Percentiles rank a stretch among this genome's conserved stretches.
These are phyloP conservation scores for Sphaerophoria rueppellii DNA, from an alignment of 2,888 invertebrate genomes.

Conservation along the genomic window DNA sequence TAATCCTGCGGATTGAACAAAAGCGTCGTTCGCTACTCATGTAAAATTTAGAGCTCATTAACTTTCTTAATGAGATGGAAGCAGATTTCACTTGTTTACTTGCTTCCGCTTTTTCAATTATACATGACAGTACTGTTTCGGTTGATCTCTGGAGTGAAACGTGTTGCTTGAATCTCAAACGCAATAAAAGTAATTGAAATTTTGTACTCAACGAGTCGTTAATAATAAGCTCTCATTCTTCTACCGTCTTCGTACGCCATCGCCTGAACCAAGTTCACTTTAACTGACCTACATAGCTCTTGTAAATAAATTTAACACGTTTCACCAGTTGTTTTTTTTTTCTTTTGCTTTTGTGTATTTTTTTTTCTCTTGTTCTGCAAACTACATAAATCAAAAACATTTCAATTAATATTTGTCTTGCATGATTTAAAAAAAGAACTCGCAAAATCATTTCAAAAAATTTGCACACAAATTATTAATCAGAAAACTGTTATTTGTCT, in stretches of 20 bases:
- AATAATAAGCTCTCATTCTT: background rate
- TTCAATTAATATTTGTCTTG: background rate
- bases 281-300: constrained; percentile 16
- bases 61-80: too few relatives aligned
- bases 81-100: too few relatives aligned
- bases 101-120: too few relatives aligned
- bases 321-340: constrained; percentile 1
- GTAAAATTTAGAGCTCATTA: too few relatives aligned
- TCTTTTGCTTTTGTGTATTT: too few relatives aligned
- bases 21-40: too few relatives aligned
- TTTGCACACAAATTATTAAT: constrained; percentile 13
- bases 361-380: background rate
- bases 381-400: background rate
- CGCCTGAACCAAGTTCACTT: background rate
- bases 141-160: too few relatives aligned
- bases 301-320: constrained; percentile 4
- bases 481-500: background rate
- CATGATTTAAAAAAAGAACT: background rate
- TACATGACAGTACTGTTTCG: too few relatives aligned
- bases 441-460: background rate
- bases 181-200: too few relatives aligned
- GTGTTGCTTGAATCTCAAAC: too few relatives aligned
- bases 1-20: too few relatives aligned
- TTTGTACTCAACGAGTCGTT: too few relatives aligned
- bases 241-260: background rate